Percentiles rank a stretch among this genome's conserved stretches.
These are phyloP conservation scores for Micromys minutus DNA, from an alignment of 2,113 vertebrate genomes.

Conservation along the genomic window DNA sequence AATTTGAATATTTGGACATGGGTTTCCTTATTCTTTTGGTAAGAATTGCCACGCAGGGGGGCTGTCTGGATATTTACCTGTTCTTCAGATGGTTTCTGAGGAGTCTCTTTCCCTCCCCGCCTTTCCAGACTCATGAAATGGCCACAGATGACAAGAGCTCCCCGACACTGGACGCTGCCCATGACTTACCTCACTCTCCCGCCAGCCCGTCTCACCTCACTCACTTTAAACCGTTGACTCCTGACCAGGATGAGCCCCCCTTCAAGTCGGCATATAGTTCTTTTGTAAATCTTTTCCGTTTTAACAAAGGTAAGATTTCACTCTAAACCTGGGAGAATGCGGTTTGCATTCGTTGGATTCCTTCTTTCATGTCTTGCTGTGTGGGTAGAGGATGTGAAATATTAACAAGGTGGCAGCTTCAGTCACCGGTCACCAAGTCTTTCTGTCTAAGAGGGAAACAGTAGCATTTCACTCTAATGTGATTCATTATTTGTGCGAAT, in stretches of 20 bases:
- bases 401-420: constrained; percentile 7
- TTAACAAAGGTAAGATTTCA: constrained; percentile 92
- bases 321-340: constrained; percentile 15
- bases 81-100: constrained; percentile 34
- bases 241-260: constrained; percentile 96
- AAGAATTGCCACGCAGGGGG: background rate
- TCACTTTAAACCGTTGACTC: constrained; percentile 97
- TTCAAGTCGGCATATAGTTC: constrained; percentile 99
- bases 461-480: constrained; percentile 30
- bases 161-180: constrained; percentile 88
- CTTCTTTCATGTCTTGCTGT: background rate
- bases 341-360: constrained; percentile 25
- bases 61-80: background rate
- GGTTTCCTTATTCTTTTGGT: constrained; percentile 1
- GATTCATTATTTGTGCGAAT: constrained; percentile 56
- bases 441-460: background rate
- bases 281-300: constrained; percentile 98
- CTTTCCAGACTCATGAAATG: constrained; percentile 90
- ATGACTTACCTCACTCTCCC: constrained; percentile 89
- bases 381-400: constrained; percentile 53
- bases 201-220: constrained; percentile 95
- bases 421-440: background rate
- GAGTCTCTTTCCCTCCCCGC: background rate
- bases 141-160: constrained; percentile 94
- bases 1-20: background rate